phyloP scores from a whole-genome alignment of 2,888 invertebrate genomes.

The Chesias legatella region DNA sequence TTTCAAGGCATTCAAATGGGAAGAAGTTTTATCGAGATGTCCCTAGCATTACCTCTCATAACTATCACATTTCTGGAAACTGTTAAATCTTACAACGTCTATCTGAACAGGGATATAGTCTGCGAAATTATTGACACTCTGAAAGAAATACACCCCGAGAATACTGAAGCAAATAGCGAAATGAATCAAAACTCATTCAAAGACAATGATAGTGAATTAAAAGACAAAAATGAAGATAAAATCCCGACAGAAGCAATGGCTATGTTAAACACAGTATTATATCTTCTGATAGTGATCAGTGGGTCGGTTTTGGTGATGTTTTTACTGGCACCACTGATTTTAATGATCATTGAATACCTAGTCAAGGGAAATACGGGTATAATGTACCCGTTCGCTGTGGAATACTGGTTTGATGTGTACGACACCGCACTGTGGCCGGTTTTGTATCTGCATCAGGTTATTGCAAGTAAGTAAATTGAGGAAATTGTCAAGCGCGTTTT shows the following conservation, averaged over 20 bases:
- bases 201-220: conserved; percentile 3
- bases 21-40: conserved; percentile 47
- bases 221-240: conserved; percentile 20
- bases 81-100: conserved; percentile 42
- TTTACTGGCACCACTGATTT: conserved; percentile 39
- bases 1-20: conserved; percentile 42
- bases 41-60: conserved; percentile 47
- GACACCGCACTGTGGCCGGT: conserved; percentile 38
- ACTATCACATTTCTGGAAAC: conserved; percentile 47
- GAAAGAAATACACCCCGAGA: conserved; percentile 42
- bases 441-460: conserved; percentile 52
- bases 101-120: conserved; percentile 36
- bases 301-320: conserved; percentile 40
- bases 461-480: conserved; percentile 49
- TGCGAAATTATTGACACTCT: conserved; percentile 40
- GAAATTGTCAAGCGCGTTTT: background rate
- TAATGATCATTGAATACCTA: conserved; percentile 42
- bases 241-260: conserved; percentile 38
- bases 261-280: conserved; percentile 36
- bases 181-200: background rate
- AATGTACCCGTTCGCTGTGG: conserved; percentile 47
- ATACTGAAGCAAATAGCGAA: conserved; percentile 5
- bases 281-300: conserved; percentile 33
- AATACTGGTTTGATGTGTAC: conserved; percentile 52
- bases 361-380: conserved; percentile 36